A percentile compares a stretch with the other conserved stretches of the same genome.
Evolutionary conservation across 2,797 vertebrate genomes (phyloP).

Genomic region (Etheostoma perlongum): DNA sequence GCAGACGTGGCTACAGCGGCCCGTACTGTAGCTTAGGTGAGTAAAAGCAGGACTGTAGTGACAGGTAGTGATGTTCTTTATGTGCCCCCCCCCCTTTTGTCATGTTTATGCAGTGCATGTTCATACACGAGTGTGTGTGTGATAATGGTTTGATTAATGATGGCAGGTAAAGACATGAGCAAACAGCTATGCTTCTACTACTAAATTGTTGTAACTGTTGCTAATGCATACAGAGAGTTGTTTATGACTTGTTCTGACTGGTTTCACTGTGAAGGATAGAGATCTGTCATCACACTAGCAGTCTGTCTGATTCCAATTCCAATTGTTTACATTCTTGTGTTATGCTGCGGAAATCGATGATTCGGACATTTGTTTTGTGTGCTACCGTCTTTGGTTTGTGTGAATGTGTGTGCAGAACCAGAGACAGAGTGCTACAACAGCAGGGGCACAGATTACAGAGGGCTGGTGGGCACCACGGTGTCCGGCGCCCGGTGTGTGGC

Average conservation of each 20-base stretch:
- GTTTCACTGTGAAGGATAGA: slow-evolving; percentile 22
- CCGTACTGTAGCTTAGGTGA: slow-evolving; percentile 90
- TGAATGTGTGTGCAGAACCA: slow-evolving; percentile 77
- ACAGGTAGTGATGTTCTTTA: background rate
- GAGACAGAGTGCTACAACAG: slow-evolving; percentile 83
- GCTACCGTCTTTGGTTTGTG: slow-evolving; percentile 17
- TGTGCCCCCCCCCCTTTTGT: background rate
- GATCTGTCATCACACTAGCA: slow-evolving; percentile 6
- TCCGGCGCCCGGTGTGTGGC: slow-evolving; percentile 89
- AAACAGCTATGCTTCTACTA: slow-evolving; percentile 25
- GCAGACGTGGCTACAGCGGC: slow-evolving; percentile 83
- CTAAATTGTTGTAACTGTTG: slow-evolving; percentile 17
- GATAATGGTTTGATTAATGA: slow-evolving; percentile 32
- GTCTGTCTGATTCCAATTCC: background rate
- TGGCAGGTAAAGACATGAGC: slow-evolving; percentile 49
- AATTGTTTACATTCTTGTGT: slow-evolving; percentile 31
- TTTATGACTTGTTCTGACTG: slow-evolving; percentile 40
- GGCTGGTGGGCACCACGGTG: slow-evolving; percentile 78
- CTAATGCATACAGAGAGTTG: slow-evolving; percentile 3
- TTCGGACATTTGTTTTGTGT: slow-evolving; percentile 20
- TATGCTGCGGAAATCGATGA: background rate
- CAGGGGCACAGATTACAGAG: slow-evolving; percentile 87
- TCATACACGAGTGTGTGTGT: slow-evolving; percentile 3
- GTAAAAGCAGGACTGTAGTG: slow-evolving; percentile 48
- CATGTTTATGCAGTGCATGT: background rate